Evolutionary conservation across 2,888 invertebrate genomes (phyloP).

Genomic region (Hofmannophila pseudospretella): DNA sequence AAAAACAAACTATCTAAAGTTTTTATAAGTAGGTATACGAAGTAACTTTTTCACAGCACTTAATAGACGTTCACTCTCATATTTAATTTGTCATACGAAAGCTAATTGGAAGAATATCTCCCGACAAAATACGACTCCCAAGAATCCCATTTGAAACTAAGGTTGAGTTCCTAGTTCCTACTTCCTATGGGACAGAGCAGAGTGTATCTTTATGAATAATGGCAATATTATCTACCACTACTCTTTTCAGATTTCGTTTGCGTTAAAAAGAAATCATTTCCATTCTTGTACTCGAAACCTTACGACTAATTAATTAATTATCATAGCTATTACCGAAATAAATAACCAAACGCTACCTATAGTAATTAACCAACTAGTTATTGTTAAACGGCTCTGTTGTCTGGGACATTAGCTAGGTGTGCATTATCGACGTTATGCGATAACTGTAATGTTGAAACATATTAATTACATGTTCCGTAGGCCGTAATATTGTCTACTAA

Average conservation of each 20-base stretch:
- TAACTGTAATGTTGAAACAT: constrained; percentile 16
- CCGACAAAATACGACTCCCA: neutral
- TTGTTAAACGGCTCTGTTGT: constrained; percentile 28
- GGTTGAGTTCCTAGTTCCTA: neutral
- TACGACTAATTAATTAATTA: constrained; percentile 47
- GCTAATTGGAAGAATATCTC: neutral
- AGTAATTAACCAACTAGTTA: constrained; percentile 42
- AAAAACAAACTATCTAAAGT: too few relatives aligned
- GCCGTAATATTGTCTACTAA: constrained; percentile 57
- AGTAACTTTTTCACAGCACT: neutral
- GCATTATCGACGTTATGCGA: constrained; percentile 5
- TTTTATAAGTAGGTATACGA: too few relatives aligned
- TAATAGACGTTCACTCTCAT: neutral
- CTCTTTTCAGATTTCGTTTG: constrained; percentile 26
- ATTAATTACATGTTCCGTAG: constrained; percentile 32
- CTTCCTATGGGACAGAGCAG: neutral
- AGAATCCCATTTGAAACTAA: neutral
- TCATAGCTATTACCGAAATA: constrained; percentile 38
- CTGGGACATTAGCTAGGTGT: constrained; percentile 17
- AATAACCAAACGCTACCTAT: constrained; percentile 42
- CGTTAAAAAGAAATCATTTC: constrained; percentile 27
- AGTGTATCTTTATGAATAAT: too few relatives aligned
- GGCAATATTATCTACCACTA: too few relatives aligned
- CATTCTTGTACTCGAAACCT: constrained; percentile 42
- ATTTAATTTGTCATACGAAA: neutral